phyloP scores from a whole-genome alignment of 1,140 invertebrate species.

The Zelostemma sp. region DNA sequence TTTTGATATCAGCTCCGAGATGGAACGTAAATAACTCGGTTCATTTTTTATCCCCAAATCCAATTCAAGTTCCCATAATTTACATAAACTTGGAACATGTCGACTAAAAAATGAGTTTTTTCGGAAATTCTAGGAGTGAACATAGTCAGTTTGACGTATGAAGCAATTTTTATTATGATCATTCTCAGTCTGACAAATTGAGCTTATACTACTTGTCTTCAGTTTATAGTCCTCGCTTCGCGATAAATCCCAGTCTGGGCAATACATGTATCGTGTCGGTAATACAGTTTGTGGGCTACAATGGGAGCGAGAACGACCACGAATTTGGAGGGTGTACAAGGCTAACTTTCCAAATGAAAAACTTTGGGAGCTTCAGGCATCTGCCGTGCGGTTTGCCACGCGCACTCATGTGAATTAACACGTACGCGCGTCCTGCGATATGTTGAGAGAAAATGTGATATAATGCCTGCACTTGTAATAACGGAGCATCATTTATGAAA shows the following conservation, averaged over 20 bases:
- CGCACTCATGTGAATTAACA: conserved; percentile 47
- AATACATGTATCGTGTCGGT: conserved; percentile 42
- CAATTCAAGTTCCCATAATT: too few relatives aligned
- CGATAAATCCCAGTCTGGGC: conserved; percentile 38
- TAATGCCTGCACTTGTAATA: conserved; percentile 42
- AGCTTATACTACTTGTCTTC: too few relatives aligned
- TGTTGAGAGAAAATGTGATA: conserved; percentile 38
- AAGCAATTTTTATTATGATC: too few relatives aligned
- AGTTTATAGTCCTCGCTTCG: conserved; percentile 39
- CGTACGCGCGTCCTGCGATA: conserved; percentile 30
- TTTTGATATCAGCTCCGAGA: too few relatives aligned
- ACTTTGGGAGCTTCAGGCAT: conserved; percentile 47
- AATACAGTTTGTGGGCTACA: conserved; percentile 42
- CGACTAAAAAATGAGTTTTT: too few relatives aligned
- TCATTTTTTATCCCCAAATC: too few relatives aligned
- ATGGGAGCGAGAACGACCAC: conserved; percentile 21
- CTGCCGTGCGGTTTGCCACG: conserved; percentile 46
- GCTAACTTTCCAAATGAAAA: conserved; percentile 51
- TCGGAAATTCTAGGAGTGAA: too few relatives aligned
- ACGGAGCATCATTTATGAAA: conserved; percentile 31
- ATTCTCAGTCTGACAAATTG: conserved; percentile 12
- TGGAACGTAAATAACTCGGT: too few relatives aligned
- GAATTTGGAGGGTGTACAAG: conserved; percentile 36
- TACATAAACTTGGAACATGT: too few relatives aligned
- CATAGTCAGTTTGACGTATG: too few relatives aligned